Evolutionary conservation across 92 coral and sea anemone species (phyloP).

Genomic region (Epizoanthus rinbou): DNA sequence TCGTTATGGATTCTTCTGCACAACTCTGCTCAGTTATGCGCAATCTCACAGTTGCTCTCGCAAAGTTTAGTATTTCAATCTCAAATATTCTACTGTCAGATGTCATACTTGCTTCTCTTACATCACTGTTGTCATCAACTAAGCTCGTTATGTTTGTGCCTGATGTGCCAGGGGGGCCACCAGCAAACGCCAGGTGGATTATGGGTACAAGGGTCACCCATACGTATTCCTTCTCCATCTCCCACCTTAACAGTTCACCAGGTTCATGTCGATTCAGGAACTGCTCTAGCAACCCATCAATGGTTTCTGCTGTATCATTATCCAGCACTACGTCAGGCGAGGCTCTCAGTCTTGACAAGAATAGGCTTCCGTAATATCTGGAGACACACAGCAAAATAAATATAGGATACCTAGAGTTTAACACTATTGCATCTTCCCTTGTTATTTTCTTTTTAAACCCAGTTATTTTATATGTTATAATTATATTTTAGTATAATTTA

Average conservation of each 20-base stretch:
- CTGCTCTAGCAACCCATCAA: slow-evolving; percentile 56
- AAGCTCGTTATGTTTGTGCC: too few relatives aligned
- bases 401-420: not conserved
- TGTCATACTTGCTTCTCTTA: too few relatives aligned
- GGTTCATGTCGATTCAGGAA: slow-evolving; percentile 57
- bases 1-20: too few relatives aligned
- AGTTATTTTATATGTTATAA: too few relatives aligned
- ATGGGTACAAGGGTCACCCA: slow-evolving; percentile 82
- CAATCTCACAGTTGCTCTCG: too few relatives aligned
- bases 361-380: slow-evolving; percentile 73
- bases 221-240: slow-evolving; percentile 58
- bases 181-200: slow-evolving; percentile 75
- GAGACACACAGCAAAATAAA: not conserved
- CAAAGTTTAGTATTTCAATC: too few relatives aligned
- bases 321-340: slow-evolving; percentile 49
- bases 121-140: too few relatives aligned
- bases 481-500: too few relatives aligned
- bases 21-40: too few relatives aligned
- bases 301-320: slow-evolving; percentile 26
- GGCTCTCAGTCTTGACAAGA: slow-evolving; percentile 67
- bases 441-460: too few relatives aligned
- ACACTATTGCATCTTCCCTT: too few relatives aligned
- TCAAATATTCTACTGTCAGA: too few relatives aligned
- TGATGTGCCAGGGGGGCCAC: slow-evolving; percentile 18
- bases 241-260: slow-evolving; percentile 50